Base-by-base conservation (phyloP, 2,113 vertebrate species). In the Peucedramus taeniatus region DNA sequence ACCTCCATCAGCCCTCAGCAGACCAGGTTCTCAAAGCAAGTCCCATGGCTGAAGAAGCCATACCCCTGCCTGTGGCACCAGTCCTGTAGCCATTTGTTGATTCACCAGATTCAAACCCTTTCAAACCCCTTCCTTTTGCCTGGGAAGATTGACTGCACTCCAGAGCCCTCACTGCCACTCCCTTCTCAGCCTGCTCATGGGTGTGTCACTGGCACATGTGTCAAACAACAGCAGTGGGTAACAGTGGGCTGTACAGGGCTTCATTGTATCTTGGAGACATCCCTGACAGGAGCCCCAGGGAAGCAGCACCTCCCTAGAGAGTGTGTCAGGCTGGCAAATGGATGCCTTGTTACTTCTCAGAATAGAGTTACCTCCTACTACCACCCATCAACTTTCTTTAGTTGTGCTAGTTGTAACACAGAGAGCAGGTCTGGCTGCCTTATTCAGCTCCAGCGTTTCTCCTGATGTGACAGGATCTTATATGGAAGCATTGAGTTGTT, bases 191-290 rank as follows among this genome's bases (percentile, higher is more conserved):
- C 33, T 33, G 49, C 33, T 63, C 2, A 0, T 17, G 33, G 27
- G 9, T 72, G 33, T 83, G 47, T 63, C 56, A 35, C 35, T 60
- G 45, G 20, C 16, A 26, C 17, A 9, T 1, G 1, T 18, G 33
- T 54, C 27, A 45, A 54, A 33, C 39, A n/a, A 3, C 30, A 33
- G 27, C 13, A 31, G 27, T 0, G 0, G 22, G 22, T 53, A 44
- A 37, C 5, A 17, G 47, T 63, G 45, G 19, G 12, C 53, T 69
- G 30, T 24, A 5, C 7, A 12, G 45, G 23, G 16, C 26, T 51
- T 44, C 33, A 14, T 16, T 45, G 33, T 63, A 21, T 63, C 57
- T 37, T 1, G 0, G 47, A 59, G 44, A 40, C 24, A n/a, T n/a
- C 20, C 19, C 30, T 50, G 44, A 35, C 53, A 50, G 30, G 24